phyloP scores from a whole-genome alignment of 2,797 vertebrate genomes.

The Choloepus didactylus region DNA sequence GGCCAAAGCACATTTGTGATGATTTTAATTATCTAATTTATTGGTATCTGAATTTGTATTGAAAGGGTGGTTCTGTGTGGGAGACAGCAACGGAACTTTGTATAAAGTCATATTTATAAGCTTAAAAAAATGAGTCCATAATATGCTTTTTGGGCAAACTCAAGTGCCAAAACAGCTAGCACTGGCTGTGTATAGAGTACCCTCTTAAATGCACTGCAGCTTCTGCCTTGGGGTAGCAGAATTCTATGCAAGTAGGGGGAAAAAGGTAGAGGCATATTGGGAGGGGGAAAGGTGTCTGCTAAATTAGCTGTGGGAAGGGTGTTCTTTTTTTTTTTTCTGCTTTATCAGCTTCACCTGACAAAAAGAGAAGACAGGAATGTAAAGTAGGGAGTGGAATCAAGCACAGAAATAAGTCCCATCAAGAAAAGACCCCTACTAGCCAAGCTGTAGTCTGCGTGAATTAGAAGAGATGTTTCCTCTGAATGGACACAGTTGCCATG shows the following conservation, averaged over 20 bases:
- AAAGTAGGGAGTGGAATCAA: not conserved
- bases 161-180: not conserved
- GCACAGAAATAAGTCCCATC: not conserved
- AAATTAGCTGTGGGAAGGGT: not conserved
- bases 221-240: not conserved
- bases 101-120: slow-evolving; percentile 31
- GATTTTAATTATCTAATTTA: not conserved
- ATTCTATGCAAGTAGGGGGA: not conserved
- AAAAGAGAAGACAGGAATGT: not conserved
- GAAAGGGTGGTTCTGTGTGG: not conserved
- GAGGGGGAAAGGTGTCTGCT: not conserved
- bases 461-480: not conserved
- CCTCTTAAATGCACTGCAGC: not conserved
- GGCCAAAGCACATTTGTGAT: not conserved
- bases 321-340: not conserved
- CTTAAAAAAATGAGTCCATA: slow-evolving; percentile 18
- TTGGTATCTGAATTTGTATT: slow-evolving; percentile 1
- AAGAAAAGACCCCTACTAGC: not conserved
- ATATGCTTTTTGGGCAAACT: not conserved
- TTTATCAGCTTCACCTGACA: not conserved
- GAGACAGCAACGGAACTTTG: not conserved
- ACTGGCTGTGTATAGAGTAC: not conserved
- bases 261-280: not conserved
- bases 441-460: not conserved
- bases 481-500: not conserved